A percentile compares a stretch with the other conserved stretches of the same genome.
Evolutionary conservation across 2,797 vertebrate species (phyloP).

Genomic region (Babyrousa celebensis): DNA sequence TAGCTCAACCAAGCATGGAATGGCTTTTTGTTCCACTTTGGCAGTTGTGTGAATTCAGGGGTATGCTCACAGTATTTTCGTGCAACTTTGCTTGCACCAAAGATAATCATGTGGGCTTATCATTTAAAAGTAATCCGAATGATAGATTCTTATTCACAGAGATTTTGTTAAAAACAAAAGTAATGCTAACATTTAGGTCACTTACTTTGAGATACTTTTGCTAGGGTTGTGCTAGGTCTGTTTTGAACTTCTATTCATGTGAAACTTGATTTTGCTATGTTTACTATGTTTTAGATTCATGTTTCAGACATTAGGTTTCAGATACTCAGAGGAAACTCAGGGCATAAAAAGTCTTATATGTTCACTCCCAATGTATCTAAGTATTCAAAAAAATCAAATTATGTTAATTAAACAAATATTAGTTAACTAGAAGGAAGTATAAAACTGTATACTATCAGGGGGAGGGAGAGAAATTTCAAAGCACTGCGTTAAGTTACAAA

Average conservation of each 20-base stretch:
- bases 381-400: background rate
- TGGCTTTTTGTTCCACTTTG: background rate
- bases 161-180: background rate
- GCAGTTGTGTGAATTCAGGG: background rate
- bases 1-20: background rate
- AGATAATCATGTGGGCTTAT: background rate
- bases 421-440: background rate
- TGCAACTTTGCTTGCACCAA: background rate
- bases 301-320: background rate
- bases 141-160: background rate
- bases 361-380: background rate
- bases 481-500: background rate
- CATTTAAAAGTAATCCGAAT: background rate
- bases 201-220: background rate
- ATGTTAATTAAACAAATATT: background rate
- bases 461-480: background rate
- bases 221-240: background rate
- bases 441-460: background rate
- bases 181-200: background rate
- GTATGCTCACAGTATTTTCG: background rate
- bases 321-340: background rate
- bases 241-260: constrained; percentile 14
- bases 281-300: background rate
- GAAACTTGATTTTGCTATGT: background rate
- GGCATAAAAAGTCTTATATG: background rate